Conservation (phyloP, 2,888 invertebrate species). For the Aleiodes leptofemur region DNA sequence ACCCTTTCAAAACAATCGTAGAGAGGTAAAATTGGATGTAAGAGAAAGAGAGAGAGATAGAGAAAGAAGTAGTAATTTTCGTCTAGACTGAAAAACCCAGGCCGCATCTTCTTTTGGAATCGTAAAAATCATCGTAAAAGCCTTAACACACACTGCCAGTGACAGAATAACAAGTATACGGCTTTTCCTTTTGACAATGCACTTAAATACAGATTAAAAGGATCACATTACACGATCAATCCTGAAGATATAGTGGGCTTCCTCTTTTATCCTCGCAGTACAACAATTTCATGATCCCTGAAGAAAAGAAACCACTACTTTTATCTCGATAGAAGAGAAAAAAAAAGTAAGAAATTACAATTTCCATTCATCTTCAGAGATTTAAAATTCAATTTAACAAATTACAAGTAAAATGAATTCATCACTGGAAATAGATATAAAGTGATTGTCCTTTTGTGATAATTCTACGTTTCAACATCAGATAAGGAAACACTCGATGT, state of each 20-base stretch:
- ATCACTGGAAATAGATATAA: slow-evolving; percentile 4
- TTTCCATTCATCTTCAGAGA: slow-evolving; percentile 23
- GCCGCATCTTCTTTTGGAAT: background rate
- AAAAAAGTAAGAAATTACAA: background rate
- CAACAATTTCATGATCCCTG: slow-evolving; percentile 34
- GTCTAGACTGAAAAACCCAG: background rate
- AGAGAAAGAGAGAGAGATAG: slow-evolving; percentile 7
- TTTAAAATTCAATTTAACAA: slow-evolving; percentile 11
- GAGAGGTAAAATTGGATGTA: slow-evolving; percentile 20
- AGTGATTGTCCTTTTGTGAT: slow-evolving; percentile 27
- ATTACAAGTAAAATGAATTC: slow-evolving; percentile 24
- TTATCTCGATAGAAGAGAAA: background rate
- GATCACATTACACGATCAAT: slow-evolving; percentile 60
- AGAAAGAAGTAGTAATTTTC: slow-evolving; percentile 20
- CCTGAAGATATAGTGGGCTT: slow-evolving; percentile 49
- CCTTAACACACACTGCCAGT: slow-evolving; percentile 4
- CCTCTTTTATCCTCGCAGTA: slow-evolving; percentile 48
- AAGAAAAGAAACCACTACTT: slow-evolving; percentile 6
- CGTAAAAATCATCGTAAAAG: slow-evolving; percentile 25
- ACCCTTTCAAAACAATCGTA: slow-evolving; percentile 64
- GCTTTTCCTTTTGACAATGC: slow-evolving; percentile 49
- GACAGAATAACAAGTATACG: slow-evolving; percentile 19
- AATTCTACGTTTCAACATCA: slow-evolving; percentile 7
- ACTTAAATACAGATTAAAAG: slow-evolving; percentile 55
- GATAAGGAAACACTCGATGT: slow-evolving; percentile 9